Base-by-base conservation (phyloP, 1,140 invertebrate genomes). In the Bombus pascuorum region DNA sequence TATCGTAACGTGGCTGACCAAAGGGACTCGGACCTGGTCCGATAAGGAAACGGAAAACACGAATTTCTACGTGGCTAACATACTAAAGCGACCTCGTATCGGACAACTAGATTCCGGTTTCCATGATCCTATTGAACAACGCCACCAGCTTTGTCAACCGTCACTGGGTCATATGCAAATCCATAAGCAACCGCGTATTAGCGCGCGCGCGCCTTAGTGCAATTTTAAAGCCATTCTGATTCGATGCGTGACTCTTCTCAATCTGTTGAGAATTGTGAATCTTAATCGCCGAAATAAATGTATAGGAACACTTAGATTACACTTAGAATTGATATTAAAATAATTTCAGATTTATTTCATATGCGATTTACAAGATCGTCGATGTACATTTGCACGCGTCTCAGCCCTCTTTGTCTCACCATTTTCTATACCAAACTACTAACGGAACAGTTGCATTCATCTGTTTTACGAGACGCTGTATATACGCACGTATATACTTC, bases 1-100 rank as follows among this genome's bases (percentile, higher is more conserved):
- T 47, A 15, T 66, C 62, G 65, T 8, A 32, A 34, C n/a, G 65
- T 3, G 15, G 6, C 15, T 34, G n/a, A n/a, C 15, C 59, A n/a
- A 13, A 28, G 18, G n/a, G 2, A 6, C 32, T 66, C 32, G 32
- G 15, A 1, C 47, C 47, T 53, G 59, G 75, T 53, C 68, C 86
- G 92, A 92, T 92, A 93, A 92, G 90, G 86, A 91, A 83, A 73
- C 75, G 91, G 89, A 89, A 90, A 90, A 89, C 89, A 93, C 91
- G 91, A 93, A 93, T 91, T 91, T 92, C 89, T 92, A 93, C 86
- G 76, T 42, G 62, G 65, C 53, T 77, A 5, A 66, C 62, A 3
- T 66, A 66, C 87, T 84, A 32, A 75, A 77, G 83, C n/a, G 68
- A 81, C 84, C 81, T 84, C 81, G 57, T 87, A 82, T 87, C 82